Conservation (phyloP, 1,140 invertebrate species). For the Andricus grossulariae region DNA sequence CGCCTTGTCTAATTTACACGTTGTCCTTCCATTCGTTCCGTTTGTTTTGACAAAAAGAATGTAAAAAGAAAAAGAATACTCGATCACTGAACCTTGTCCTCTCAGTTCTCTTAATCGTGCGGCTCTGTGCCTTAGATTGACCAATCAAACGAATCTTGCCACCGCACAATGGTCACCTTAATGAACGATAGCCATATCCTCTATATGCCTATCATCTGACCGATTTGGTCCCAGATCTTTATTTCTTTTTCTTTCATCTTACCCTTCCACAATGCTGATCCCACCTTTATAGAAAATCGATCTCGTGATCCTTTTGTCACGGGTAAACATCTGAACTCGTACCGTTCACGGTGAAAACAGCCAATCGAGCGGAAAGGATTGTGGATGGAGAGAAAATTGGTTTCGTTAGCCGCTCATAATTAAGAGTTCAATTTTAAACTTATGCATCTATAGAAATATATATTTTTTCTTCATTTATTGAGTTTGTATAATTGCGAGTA, state of each 20-base stretch:
- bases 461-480: too few species aligned
- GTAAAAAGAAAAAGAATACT: slow-evolving; percentile 36
- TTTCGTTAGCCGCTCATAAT: slow-evolving; percentile 13
- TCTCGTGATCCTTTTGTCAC: slow-evolving; percentile 25
- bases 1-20: slow-evolving; percentile 61
- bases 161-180: slow-evolving; percentile 67
- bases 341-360: background rate
- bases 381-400: slow-evolving; percentile 3
- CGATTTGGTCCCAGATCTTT: slow-evolving; percentile 56
- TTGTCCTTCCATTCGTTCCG: slow-evolving; percentile 51
- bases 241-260: slow-evolving; percentile 47
- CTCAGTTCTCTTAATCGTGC: slow-evolving; percentile 40
- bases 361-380: slow-evolving; percentile 16
- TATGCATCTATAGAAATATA: too few species aligned
- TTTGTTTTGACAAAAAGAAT: slow-evolving; percentile 38
- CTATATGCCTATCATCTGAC: slow-evolving; percentile 48
- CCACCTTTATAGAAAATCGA: slow-evolving; percentile 21
- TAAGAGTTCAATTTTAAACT: background rate
- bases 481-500: too few species aligned
- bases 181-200: slow-evolving; percentile 61
- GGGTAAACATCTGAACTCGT: slow-evolving; percentile 22
- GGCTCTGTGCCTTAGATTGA: slow-evolving; percentile 62
- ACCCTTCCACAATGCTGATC: slow-evolving; percentile 9
- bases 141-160: slow-evolving; percentile 69
- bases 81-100: background rate